Conservation (phyloP, 1,140 invertebrate species). For the Polypedilum vanderplanki region DNA sequence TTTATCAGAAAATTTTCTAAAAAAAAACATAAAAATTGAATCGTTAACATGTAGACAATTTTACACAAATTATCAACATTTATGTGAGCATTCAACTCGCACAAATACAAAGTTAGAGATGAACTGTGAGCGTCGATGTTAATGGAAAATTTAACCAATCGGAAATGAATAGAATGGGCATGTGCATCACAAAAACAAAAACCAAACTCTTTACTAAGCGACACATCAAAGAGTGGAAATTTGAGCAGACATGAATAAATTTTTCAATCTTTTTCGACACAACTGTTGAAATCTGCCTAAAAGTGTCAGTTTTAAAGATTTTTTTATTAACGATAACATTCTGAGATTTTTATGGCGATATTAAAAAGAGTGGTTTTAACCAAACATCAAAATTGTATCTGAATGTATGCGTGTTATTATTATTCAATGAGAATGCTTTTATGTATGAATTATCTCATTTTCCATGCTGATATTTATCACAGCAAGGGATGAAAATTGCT, state of each 20-base stretch:
- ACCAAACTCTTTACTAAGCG: too few relatives aligned
- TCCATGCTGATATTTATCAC: conserved; percentile 18
- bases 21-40: too few relatives aligned
- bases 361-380: conserved; percentile 8
- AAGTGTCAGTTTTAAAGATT: not conserved
- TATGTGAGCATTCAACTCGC: not conserved
- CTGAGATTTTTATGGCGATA: not conserved
- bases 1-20: too few relatives aligned
- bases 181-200: not conserved
- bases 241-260: not conserved
- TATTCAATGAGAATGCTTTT: not conserved
- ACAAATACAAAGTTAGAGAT: not conserved
- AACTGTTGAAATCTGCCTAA: not conserved
- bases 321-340: not conserved
- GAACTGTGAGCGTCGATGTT: not conserved
- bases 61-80: too few relatives aligned
- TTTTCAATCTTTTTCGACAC: not conserved
- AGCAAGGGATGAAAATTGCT: conserved; percentile 18
- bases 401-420: too few relatives aligned
- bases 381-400: not conserved
- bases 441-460: conserved; percentile 16
- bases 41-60: too few relatives aligned
- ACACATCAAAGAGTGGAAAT: not conserved
- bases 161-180: conserved; percentile 6
- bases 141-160: conserved; percentile 2